These are phyloP conservation scores for Leucania comma DNA, from an alignment of 2,888 invertebrate species.

Conservation along the genomic window DNA sequence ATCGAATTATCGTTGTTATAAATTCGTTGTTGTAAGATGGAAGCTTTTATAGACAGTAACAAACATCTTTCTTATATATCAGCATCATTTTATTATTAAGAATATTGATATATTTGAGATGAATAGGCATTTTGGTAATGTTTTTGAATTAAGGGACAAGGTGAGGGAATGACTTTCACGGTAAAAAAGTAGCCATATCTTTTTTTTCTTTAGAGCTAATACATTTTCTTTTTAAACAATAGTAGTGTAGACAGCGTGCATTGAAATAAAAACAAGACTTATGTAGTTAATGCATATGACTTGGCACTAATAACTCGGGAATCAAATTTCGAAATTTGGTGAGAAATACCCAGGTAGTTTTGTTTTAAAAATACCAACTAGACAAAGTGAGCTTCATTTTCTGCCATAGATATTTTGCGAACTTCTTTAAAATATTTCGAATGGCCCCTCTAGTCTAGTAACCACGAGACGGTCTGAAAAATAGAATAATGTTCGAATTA, in stretches of 20 bases:
- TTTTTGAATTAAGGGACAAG: neutral
- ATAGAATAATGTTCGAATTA: too few species aligned
- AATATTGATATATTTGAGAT: neutral
- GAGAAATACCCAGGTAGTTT: neutral
- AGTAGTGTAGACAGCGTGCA: neutral
- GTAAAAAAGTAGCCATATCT: neutral
- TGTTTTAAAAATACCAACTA: too few species aligned
- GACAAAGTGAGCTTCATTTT: too few species aligned
- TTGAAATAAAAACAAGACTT: neutral
- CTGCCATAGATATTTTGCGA: too few species aligned
- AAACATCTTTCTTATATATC: neutral
- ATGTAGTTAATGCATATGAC: neutral
- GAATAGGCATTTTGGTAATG: neutral
- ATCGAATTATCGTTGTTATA: neutral
- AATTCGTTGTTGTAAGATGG: neutral
- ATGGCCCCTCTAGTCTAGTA: too few species aligned
- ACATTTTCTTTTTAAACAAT: neutral
- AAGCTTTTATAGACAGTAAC: neutral
- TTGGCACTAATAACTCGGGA: neutral
- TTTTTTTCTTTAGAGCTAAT: neutral
- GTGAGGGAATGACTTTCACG: neutral
- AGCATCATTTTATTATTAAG: neutral
- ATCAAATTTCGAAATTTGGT: conserved; percentile 1
- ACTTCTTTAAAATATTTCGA: too few species aligned
- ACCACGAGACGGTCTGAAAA: too few species aligned